Percentiles rank a stretch among this genome's conserved stretches.
phyloP scores from a whole-genome alignment of 2,113 vertebrate genomes.

The Glareola pratincola region DNA sequence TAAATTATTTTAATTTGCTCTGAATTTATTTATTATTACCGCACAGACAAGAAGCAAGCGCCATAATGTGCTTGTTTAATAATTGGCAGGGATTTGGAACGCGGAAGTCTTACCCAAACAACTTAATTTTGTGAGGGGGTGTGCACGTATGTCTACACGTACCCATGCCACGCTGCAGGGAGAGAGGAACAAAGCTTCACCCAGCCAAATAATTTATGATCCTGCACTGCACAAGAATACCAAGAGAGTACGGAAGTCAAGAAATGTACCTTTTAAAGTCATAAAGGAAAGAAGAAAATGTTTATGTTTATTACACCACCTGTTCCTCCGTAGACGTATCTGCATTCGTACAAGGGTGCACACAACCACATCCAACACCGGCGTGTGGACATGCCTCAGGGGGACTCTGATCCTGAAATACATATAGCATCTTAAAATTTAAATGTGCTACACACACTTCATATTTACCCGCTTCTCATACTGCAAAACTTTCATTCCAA shows the following conservation, averaged over 20 bases:
- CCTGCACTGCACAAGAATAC: neutral
- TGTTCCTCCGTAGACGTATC: accelerated
- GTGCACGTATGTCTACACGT: neutral
- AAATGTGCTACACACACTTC: neutral
- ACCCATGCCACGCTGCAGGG: neutral
- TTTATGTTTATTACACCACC: accelerated
- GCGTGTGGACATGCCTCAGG: neutral
- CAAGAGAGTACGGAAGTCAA: neutral
- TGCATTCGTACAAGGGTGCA: neutral
- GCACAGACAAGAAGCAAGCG: neutral
- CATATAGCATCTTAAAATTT: neutral
- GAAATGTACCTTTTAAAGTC: neutral
- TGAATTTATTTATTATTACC: constrained; percentile 45
- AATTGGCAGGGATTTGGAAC: constrained; percentile 13
- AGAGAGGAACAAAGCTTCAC: neutral
- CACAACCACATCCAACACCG: neutral
- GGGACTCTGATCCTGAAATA: neutral
- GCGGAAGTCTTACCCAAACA: neutral
- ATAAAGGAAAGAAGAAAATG: neutral
- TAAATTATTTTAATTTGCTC: constrained; percentile 46
- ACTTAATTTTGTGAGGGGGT: neutral
- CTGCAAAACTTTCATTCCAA: neutral
- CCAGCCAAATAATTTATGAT: neutral
- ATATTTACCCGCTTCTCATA: neutral
- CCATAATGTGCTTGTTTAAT: constrained; percentile 2